phyloP scores from a whole-genome alignment of 2,888 invertebrate species.

The Polyommatus iphigenia region DNA sequence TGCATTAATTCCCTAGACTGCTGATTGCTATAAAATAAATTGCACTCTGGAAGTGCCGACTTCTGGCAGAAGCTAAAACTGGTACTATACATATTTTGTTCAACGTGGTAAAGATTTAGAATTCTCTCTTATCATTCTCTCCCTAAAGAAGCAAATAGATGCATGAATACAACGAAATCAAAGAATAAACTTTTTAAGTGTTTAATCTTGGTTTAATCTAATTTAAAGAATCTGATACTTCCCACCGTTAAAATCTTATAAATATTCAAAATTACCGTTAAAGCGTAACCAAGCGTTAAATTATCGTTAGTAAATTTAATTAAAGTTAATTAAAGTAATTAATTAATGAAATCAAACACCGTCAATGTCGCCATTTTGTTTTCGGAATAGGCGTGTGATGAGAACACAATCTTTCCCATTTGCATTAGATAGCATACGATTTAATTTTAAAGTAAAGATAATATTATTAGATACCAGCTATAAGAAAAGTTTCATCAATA shows the following conservation, averaged over 20 bases:
- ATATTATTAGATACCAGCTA: not conserved
- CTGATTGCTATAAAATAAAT: too few species aligned
- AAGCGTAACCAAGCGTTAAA: conserved; percentile 10
- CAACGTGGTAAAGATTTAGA: too few species aligned
- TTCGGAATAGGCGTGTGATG: not conserved
- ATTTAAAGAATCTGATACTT: not conserved
- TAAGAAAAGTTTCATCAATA: too few species aligned
- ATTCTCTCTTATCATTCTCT: too few species aligned
- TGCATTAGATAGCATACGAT: not conserved
- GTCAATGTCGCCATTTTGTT: not conserved
- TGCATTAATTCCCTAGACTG: too few species aligned
- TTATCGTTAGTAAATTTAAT: not conserved
- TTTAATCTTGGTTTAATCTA: too few species aligned
- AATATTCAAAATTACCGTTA: conserved; percentile 11
- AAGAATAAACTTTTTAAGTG: too few species aligned
- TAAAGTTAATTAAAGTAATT: not conserved
- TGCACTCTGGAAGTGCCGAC: too few species aligned
- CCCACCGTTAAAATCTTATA: not conserved
- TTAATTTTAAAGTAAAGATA: not conserved
- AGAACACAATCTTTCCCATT: not conserved
- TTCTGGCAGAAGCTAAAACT: too few species aligned
- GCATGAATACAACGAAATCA: too few species aligned
- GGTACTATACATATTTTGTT: too few species aligned
- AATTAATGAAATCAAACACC: not conserved
- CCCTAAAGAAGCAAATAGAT: too few species aligned